phyloP scores from a whole-genome alignment of 2,797 vertebrate genomes.

The Lycodopsis pacificus region DNA sequence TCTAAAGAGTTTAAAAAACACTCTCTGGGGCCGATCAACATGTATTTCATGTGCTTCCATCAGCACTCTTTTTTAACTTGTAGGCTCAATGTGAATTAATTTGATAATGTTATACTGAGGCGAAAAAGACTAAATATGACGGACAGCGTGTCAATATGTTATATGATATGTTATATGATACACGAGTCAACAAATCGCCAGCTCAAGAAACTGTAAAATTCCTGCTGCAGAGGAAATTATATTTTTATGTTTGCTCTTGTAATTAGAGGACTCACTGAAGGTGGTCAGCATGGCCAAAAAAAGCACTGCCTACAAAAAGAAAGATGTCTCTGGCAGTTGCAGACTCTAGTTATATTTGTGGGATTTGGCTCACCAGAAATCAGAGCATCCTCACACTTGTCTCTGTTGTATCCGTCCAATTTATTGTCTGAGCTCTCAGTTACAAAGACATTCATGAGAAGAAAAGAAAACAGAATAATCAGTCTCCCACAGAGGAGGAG shows the following conservation, averaged over 20 bases:
- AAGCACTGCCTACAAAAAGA: neutral
- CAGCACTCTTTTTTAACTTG: slow-evolving; percentile 45
- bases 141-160: neutral
- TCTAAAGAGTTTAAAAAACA: slow-evolving; percentile 48
- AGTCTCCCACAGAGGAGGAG: neutral
- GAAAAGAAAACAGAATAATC: neutral
- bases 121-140: slow-evolving; percentile 24
- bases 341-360: neutral
- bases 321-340: neutral
- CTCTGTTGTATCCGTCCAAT: neutral
- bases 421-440: neutral
- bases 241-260: neutral
- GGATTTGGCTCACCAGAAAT: too few species aligned
- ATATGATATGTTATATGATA: too few species aligned
- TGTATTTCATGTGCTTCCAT: slow-evolving; percentile 67
- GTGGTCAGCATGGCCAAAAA: too few species aligned
- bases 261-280: too few species aligned
- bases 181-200: neutral
- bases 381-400: neutral
- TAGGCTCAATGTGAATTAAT: slow-evolving; percentile 48
- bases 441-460: neutral
- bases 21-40: slow-evolving; percentile 55
- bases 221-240: neutral
- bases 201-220: neutral
- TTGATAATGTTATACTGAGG: slow-evolving; percentile 49